Conservation (phyloP, 2,113 vertebrate genomes). For the Bubo blakistoni region DNA sequence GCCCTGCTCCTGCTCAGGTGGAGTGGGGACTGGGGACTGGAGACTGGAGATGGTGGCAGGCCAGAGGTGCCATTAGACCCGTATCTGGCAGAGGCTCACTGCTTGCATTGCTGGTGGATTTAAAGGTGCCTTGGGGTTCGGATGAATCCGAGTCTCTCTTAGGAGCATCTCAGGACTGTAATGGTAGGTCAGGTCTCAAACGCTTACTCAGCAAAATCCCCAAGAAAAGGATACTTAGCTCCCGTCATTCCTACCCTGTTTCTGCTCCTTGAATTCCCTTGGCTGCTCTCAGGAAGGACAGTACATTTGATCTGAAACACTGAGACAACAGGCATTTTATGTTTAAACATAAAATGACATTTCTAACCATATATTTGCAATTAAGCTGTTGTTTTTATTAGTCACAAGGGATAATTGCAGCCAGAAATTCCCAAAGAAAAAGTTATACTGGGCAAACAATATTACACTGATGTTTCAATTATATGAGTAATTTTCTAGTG, state of each 20-base stretch:
- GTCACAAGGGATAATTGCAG: slow-evolving; percentile 65
- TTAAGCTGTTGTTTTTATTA: slow-evolving; percentile 65
- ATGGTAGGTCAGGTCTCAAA: background rate
- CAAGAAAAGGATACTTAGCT: background rate
- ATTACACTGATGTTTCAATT: background rate
- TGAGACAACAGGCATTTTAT: slow-evolving; percentile 36
- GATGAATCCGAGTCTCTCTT: background rate
- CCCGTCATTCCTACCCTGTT: background rate
- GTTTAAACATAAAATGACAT: slow-evolving; percentile 49
- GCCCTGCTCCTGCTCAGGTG: background rate
- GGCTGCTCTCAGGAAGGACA: background rate
- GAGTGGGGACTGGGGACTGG: background rate
- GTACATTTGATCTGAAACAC: slow-evolving; percentile 21
- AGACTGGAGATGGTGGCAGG: too few relatives aligned
- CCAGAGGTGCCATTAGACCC: background rate
- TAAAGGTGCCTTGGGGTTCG: background rate
- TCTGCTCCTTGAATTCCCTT: background rate
- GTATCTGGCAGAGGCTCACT: background rate
- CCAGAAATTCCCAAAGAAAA: slow-evolving; percentile 58
- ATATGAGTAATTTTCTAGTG: slow-evolving; percentile 35
- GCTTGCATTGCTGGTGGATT: background rate
- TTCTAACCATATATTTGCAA: slow-evolving; percentile 55
- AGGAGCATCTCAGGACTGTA: background rate
- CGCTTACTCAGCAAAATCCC: background rate
- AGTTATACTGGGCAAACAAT: background rate